A percentile compares a stretch with the other conserved stretches of the same genome.
Evolutionary conservation across 35 echinoderm and acorn worm species (phyloP).

Genomic region (Nesometra sesokonis): DNA sequence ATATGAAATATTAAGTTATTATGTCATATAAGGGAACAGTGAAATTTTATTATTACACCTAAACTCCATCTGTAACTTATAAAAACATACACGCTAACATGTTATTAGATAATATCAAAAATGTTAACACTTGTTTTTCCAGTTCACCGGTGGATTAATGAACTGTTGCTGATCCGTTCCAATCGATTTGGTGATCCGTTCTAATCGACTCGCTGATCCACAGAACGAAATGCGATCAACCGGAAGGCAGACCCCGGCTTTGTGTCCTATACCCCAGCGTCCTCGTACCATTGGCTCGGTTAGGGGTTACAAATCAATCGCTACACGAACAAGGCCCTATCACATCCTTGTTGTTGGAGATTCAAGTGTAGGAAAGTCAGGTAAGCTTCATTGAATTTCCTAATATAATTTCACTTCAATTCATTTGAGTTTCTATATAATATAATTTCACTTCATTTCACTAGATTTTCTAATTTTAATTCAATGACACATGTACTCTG

Average conservation of each 20-base stretch:
- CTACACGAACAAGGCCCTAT: background rate
- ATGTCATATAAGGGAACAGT: too few species aligned
- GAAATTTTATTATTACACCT: too few species aligned
- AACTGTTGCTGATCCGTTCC: background rate
- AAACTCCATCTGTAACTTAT: background rate
- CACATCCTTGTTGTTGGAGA: background rate
- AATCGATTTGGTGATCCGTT: background rate
- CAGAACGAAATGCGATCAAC: background rate
- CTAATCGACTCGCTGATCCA: background rate
- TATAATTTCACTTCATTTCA: too few species aligned
- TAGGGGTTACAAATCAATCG: background rate
- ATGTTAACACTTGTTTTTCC: background rate
- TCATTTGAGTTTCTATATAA: too few species aligned
- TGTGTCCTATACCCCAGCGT: background rate
- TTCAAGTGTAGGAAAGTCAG: background rate
- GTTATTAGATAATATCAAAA: background rate
- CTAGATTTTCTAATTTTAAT: too few species aligned
- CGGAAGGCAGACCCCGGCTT: background rate
- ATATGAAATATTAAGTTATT: too few species aligned
- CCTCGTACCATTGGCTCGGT: background rate
- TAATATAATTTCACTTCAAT: too few species aligned
- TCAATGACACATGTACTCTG: too few species aligned
- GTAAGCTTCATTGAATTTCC: background rate
- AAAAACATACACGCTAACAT: background rate
- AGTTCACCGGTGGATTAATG: background rate